Evolutionary conservation across 2,797 vertebrate species (phyloP).

Genomic region (Oreochromis grahami): DNA sequence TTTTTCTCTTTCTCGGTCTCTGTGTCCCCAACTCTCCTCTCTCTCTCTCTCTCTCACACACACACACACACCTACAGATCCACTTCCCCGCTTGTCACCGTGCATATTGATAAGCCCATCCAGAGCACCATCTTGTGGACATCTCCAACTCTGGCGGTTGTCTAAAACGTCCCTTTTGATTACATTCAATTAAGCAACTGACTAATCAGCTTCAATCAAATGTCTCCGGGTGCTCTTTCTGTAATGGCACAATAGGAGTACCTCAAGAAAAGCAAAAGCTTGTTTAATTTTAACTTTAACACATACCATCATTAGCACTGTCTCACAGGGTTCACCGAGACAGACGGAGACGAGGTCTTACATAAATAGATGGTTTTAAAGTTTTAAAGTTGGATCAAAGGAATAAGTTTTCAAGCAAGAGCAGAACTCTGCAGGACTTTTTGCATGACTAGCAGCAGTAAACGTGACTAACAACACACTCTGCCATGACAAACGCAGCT

Average conservation of each 20-base stretch:
- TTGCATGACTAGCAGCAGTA: neutral
- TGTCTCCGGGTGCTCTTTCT: neutral
- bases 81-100: slow-evolving; percentile 12
- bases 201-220: slow-evolving; percentile 7
- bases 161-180: slow-evolving; percentile 27
- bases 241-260: neutral
- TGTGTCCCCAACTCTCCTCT: neutral
- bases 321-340: neutral
- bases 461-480: neutral
- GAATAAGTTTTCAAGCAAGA: neutral
- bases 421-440: neutral
- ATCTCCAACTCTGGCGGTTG: neutral
- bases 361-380: neutral
- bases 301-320: neutral
- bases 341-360: neutral
- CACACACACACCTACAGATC: neutral
- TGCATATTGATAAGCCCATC: slow-evolving; percentile 51
- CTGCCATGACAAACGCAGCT: neutral
- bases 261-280: neutral
- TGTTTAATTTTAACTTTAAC: neutral
- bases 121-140: slow-evolving; percentile 69
- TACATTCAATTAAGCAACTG: slow-evolving; percentile 11
- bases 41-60: no score
- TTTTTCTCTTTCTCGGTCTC: slow-evolving; percentile 1
- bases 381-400: slow-evolving; percentile 6